Evolutionary conservation across 37 sponge, comb jelly and placozoan species (phyloP), one percentile per base, ranked within the genome.

Genomic region (Beroe ovata): DNA sequence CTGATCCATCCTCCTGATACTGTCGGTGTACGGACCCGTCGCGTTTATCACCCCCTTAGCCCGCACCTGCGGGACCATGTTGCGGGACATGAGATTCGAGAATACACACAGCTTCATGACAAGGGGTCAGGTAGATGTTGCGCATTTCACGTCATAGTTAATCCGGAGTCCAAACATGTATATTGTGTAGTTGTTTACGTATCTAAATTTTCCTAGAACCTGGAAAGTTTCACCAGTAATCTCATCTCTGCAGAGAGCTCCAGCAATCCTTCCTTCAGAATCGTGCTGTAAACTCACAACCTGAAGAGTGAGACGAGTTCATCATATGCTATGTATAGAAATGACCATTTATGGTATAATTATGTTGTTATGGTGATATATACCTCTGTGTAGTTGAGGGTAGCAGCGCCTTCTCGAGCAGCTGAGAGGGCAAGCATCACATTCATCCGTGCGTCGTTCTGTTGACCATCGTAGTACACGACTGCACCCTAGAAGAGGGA

Each of bases 361-460:
- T n/a, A n/a, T n/a, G n/a, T n/a, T n/a, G n/a, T n/a, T n/a, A n/a
- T n/a, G n/a, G n/a, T n/a, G n/a, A n/a, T n/a, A n/a, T n/a, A n/a
- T n/a, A 94, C 99, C 64, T 94, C 93, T 0, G 95, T 93, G 64
- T 99, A 94, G 71, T 99, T 99, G 88, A 94, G 92, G 38, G 93
- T 59, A 0, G 84, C 89, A 14, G 99, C 99, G 25, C 99, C 96
- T 26, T 94, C 92, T 54, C 94, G 93, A 8, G 92, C 95, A 0
- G 99, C 99, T 19, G 96, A 94, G 89, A 99, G 64, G 0, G 93
- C 96, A 20, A 99, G 84, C 58, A 93, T 92, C 25, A 96, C 81
- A 42, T 95, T 95, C 99, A 99, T 96, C n/a, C 99, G 60, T 2
- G 99, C 91, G 91, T 99, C 99, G 89, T 99, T 94, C 77, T 99